phyloP scores from a whole-genome alignment of 2,797 vertebrate species.

The Cuniculus paca region DNA sequence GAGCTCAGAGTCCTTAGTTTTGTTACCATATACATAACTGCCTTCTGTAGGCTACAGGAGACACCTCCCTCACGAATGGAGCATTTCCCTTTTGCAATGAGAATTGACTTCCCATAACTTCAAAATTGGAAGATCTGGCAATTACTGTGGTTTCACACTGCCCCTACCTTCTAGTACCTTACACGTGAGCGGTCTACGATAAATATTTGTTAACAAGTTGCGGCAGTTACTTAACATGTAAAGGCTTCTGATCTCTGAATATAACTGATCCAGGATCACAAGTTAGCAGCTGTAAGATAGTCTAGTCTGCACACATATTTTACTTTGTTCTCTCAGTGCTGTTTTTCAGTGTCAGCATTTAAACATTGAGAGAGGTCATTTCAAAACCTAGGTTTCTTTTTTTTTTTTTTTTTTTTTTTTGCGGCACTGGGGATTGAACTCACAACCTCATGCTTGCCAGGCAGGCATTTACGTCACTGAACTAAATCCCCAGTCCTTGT shows the following conservation, averaged over 20 bases:
- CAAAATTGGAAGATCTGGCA: background rate
- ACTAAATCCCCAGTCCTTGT: too few relatives aligned
- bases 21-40: background rate
- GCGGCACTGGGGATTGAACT: too few relatives aligned
- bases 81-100: background rate
- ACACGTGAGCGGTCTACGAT: background rate
- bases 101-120: background rate
- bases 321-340: background rate
- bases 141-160: background rate
- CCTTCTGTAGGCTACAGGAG: background rate
- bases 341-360: conserved; percentile 21
- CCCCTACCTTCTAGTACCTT: background rate
- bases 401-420: too few relatives aligned
- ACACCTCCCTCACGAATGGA: background rate
- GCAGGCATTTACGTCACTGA: too few relatives aligned
- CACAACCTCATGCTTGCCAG: too few relatives aligned
- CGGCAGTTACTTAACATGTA: background rate
- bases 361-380: background rate
- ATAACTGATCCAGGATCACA: background rate
- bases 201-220: conserved; percentile 46
- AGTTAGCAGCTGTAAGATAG: background rate
- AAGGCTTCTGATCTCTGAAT: conserved; percentile 5
- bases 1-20: background rate
- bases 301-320: background rate
- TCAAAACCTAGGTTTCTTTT: conserved; percentile 41